Evolutionary conservation across 2,888 invertebrate genomes (phyloP).

Genomic region (Hypselothyrea guttata): DNA sequence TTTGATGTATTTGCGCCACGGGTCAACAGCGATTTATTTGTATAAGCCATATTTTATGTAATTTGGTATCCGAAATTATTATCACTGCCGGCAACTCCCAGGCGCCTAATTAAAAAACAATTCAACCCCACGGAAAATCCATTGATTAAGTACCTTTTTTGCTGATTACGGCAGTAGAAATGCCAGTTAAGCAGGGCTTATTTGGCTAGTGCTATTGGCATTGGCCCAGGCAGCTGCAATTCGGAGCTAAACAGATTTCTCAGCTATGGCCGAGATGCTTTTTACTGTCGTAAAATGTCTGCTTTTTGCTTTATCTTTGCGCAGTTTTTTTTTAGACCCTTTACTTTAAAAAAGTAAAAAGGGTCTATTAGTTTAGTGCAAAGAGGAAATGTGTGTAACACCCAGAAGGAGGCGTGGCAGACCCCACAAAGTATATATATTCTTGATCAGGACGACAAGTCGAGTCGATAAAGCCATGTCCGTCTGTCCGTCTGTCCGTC

Average conservation of each 20-base stretch:
- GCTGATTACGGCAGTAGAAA: neutral
- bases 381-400: too few species aligned
- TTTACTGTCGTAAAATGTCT: constrained; percentile 25
- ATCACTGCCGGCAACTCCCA: neutral
- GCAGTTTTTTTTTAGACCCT: too few species aligned
- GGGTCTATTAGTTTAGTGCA: too few species aligned
- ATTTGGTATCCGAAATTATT: neutral
- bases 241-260: neutral
- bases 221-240: constrained; percentile 5
- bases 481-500: too few species aligned
- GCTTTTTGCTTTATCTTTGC: constrained; percentile 24
- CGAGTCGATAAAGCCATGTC: too few species aligned
- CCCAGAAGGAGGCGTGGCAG: too few species aligned
- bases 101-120: constrained; percentile 35
- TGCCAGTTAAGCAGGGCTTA: too few species aligned
- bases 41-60: neutral
- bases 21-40: neutral
- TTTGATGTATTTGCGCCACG: neutral
- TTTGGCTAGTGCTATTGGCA: constrained; percentile 1
- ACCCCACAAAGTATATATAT: too few species aligned
- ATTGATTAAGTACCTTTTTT: constrained; percentile 31
- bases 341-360: too few species aligned
- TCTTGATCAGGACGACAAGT: too few species aligned
- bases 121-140: constrained; percentile 11
- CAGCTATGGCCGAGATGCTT: neutral